Base-by-base conservation (phyloP, 2,888 invertebrate genomes). In the Acanthosepion lycidas region DNA sequence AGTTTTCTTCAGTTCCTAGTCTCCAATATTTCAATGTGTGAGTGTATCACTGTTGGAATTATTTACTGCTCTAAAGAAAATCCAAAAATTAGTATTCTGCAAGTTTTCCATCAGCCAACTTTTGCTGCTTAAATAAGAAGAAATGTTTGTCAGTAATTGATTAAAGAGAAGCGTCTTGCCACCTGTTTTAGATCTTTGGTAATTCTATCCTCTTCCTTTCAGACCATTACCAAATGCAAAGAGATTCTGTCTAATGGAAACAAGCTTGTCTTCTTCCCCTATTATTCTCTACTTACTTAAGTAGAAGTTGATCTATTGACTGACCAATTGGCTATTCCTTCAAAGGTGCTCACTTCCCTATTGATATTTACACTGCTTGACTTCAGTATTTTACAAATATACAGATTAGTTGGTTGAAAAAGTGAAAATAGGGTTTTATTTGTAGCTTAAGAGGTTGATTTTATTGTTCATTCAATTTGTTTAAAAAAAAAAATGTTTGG, bases 141-240 rank as follows among this genome's bases (percentile, higher is more conserved):
- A n/a, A n/a, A n/a, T 78, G 78, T 78, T 33, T 33, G 78, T 78
- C 78, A 78, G 78, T 78, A 78, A 78, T 78, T 78, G 78, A 78
- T 78, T 78, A 78, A 78, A 78, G 78, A 78, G 78, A 9, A 78
- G 15, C 15, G 3, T 23, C 33, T 8, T 33, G 33, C 78, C 78
- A 33, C 78, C 33, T 78, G n/a, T n/a, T 78, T 78, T 78, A 15
- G 33, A 33, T 78, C 78, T 78, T 78, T 78, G 78, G 78, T 78
- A n/a, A 78, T 78, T 78, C 78, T 33, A 78, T 18, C 23, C 33
- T 78, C 12, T 78, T 78, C 1, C 78, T 78, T 33, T 78, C 78
- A 33, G 33, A n/a, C n/a, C n/a, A 78, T n/a, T 33, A n/a, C n/a
- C 12, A 33, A 78, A 78, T 78, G 78, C 15, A 33, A 8, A 78